Evolutionary conservation across 2,888 invertebrate genomes (phyloP), one percentile per base, ranked within the genome.

Genomic region (Acleris holmiana): DNA sequence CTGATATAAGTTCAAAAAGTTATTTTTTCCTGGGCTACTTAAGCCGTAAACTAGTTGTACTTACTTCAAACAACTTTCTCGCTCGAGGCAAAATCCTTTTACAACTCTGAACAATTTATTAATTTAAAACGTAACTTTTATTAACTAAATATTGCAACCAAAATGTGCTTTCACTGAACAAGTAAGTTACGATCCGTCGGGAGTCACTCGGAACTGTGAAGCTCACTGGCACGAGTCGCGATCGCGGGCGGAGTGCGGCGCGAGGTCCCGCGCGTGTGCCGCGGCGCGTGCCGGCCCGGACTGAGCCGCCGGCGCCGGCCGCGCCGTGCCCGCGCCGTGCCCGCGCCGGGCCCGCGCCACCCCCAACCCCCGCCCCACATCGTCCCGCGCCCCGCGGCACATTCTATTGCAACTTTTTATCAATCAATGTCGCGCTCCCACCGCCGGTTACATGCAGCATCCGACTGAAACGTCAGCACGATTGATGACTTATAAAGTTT

Each of bases 181-280:
- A 29, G 29, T 29, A 29, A 29, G 29, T 29, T 29, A 10, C 29
- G 10, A 29, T 29, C 29, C 29, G 29, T 13, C 29, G 29, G 29
- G 10, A 13, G 10, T 29, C 29, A 29, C 29, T 29, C 10, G 10
- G 29, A 29, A 29, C 29, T 29, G 29, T 8, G 10, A 29, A 29
- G 29, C 29, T 29, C 41, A 41, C 41, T 41, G 13, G n/a, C 41
- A 15, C 41, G 15, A n/a, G 41, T n/a, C 41, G 41, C n/a, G 41
- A 41, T 15, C 41, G 13, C 17, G n/a, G 25, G 29, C 29, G 29
- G 8, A n/a, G 51, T 25, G 50, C 29, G 29, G 17, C 61, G 71
- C 67, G 57, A 71, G 25, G 71, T 66, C 68, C 68, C 65, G 51
- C 68, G 70, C 54, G 73, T 56, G 58, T 29, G 64, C 60, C 56